A percentile compares a stretch with the other conserved stretches of the same genome.
phyloP scores from a whole-genome alignment of 2,113 vertebrate genomes.

The Ammodytes dubius region DNA sequence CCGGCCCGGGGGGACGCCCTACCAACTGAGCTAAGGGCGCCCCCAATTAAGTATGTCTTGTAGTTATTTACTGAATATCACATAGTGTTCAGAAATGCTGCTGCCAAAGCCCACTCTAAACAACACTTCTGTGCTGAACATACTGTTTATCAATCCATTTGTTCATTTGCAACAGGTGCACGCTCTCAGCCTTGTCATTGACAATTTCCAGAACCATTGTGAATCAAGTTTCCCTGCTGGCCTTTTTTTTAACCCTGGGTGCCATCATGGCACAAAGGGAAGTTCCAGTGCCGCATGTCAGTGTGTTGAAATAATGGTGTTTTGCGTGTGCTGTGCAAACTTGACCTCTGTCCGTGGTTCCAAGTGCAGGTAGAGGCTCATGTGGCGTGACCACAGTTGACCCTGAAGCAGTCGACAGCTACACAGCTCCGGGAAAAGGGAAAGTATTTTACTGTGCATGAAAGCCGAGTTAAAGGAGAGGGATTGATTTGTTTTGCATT shows the following conservation, averaged over 20 bases:
- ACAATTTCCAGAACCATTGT: constrained; percentile 70
- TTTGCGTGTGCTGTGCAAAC: constrained; percentile 76
- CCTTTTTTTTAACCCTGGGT: constrained; percentile 58
- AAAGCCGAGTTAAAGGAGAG: constrained; percentile 16
- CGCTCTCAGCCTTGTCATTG: constrained; percentile 51
- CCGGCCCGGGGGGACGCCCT: no score
- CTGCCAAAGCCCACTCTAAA: constrained; percentile 12
- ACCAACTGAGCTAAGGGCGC: no score
- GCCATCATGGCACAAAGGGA: constrained; percentile 67
- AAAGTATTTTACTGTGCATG: constrained; percentile 21
- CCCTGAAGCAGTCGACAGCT: constrained; percentile 18
- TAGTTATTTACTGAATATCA: not conserved
- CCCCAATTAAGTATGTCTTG: not conserved
- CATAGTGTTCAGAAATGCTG: constrained; percentile 5
- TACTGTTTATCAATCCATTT: constrained; percentile 32
- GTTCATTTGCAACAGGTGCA: constrained; percentile 70
- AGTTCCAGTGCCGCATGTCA: constrained; percentile 72
- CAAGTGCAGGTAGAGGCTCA: constrained; percentile 71
- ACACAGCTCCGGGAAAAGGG: constrained; percentile 2
- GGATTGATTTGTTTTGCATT: constrained; percentile 33
- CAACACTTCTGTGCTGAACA: not conserved
- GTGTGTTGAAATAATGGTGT: constrained; percentile 68
- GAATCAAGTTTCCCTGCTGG: constrained; percentile 67
- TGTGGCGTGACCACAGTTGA: constrained; percentile 75
- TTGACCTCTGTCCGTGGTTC: constrained; percentile 55